Base-by-base conservation (phyloP, 2,113 vertebrate species). In the Alouatta palliata region DNA sequence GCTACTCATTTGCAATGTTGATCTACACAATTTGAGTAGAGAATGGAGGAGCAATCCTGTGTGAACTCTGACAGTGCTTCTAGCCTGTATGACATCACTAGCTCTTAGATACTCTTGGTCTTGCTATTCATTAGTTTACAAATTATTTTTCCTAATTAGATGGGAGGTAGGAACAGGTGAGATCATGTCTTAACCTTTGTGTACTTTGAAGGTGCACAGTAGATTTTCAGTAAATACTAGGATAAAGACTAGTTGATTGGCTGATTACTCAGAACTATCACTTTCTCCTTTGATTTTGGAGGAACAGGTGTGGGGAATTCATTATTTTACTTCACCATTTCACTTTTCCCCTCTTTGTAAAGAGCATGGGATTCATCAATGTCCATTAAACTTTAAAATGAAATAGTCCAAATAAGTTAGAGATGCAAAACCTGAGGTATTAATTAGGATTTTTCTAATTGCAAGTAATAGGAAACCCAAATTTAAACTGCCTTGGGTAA, bases 341-440 rank as follows among this genome's bases (percentile, higher is more conserved):
- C 68, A 52, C 86, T 73, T 88, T 85, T 95, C 68, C 61, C 45
- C 61, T 92, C 37, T 90, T 94, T 76, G 77, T 43, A 94, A 95
- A 95, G 47, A 77, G 19, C 32, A 56, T 94, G 82, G 37, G 54
- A 89, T 47, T 85, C 45, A 91, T 27, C 8, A 10, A 32, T 71
- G 35, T 40, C 83, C 66, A 54, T 30, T 64, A 86, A 90, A 32
- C 19, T 97, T 95, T 77, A 87, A 97, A 91, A 86, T 4, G 21
- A 61, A 84, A 47, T 64, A 19, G 19, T 87, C 23, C 86, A 86
- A 84, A 79, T 52, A 93, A 95, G n/a, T 47, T 35, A 87, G 91
- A 52, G 35, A 70, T 71, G 32, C 17, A 80, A 87, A 89, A 92
- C 49, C 37, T 5, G 47, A 17, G 40, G 21, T 75, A 35, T 68